Evolutionary conservation across 2,888 invertebrate genomes (phyloP).

Genomic region (Rapana venosa): DNA sequence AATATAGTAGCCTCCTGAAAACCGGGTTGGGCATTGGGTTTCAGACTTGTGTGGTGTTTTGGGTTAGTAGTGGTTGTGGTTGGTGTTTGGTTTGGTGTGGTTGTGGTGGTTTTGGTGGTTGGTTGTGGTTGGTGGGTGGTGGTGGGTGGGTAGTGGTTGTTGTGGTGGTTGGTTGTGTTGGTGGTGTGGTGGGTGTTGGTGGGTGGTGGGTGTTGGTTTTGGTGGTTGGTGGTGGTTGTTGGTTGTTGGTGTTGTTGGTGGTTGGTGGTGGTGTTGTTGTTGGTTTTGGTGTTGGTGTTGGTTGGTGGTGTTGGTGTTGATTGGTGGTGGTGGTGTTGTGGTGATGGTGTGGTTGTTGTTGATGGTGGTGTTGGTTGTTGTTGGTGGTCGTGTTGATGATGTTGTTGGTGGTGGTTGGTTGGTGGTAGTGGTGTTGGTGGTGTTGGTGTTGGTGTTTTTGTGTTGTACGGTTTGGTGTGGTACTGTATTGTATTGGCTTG

Average conservation of each 20-base stretch:
- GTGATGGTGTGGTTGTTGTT: not conserved
- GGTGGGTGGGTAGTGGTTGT: not conserved
- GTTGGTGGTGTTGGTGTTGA: not conserved
- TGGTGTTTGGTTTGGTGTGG: not conserved
- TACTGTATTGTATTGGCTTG: not conserved
- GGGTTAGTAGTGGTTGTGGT: not conserved
- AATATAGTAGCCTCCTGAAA: slow-evolving; percentile 46
- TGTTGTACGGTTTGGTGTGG: not conserved
- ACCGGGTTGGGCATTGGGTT: not conserved
- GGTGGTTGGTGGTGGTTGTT: not conserved
- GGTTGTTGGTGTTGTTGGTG: not conserved
- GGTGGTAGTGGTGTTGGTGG: not conserved
- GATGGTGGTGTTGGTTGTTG: not conserved
- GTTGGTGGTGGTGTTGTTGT: too few species aligned
- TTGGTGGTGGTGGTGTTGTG: not conserved
- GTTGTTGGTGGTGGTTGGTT: not conserved
- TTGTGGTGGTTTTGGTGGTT: not conserved
- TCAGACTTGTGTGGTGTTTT: not conserved
- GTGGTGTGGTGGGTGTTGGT: not conserved
- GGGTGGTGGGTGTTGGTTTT: not conserved
- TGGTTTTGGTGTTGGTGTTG: not conserved
- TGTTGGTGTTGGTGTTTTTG: not conserved
- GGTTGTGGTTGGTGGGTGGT: not conserved
- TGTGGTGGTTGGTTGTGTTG: not conserved
- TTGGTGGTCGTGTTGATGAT: not conserved